phyloP scores from a whole-genome alignment of 2,113 vertebrate genomes.

The Ursus arctos region DNA sequence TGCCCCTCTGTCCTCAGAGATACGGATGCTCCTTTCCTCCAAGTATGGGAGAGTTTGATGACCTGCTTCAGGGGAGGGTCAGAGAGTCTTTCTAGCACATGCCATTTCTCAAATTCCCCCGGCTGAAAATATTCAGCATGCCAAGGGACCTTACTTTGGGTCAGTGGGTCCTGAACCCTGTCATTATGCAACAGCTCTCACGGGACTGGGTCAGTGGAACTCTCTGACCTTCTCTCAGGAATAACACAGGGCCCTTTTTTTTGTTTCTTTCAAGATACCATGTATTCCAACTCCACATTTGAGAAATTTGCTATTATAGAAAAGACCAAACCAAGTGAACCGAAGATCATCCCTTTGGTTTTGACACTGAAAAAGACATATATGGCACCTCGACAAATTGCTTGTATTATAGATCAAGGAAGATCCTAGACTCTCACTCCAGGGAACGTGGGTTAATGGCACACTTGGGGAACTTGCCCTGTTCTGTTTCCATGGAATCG shows the following conservation, averaged over 20 bases:
- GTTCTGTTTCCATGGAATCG: no score
- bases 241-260: background rate
- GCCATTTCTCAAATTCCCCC: background rate
- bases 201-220: rapidly evolving
- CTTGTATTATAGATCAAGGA: background rate
- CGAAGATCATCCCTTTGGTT: background rate
- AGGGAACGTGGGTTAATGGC: background rate
- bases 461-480: background rate
- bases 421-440: background rate
- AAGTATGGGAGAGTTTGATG: no score
- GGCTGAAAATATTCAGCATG: no score
- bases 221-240: background rate
- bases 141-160: background rate
- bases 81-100: background rate
- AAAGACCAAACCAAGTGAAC: background rate
- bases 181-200: rapidly evolving
- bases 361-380: background rate
- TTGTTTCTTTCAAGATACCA: background rate
- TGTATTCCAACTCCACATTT: background rate
- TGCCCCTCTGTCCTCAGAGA: background rate
- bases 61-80: background rate
- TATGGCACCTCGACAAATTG: no score
- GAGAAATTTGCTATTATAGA: background rate
- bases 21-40: no score
- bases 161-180: background rate